These are phyloP conservation scores for Autographa gamma DNA, from an alignment of 2,888 invertebrate species.

Conservation along the genomic window DNA sequence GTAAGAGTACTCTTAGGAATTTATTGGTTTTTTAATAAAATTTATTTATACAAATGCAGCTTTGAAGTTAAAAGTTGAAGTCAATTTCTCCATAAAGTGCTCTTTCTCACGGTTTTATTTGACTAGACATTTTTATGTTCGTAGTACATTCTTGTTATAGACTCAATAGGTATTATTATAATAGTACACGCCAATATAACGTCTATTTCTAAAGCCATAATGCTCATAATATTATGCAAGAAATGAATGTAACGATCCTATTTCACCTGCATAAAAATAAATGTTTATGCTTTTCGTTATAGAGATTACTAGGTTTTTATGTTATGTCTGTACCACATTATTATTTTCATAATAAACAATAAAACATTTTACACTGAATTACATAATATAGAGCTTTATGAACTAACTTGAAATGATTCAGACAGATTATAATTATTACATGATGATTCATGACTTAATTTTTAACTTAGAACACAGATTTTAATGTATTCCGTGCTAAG, in stretches of 20 bases:
- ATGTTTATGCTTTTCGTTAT: slow-evolving; percentile 39
- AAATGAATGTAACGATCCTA: slow-evolving; percentile 16
- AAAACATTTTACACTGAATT: slow-evolving; percentile 17
- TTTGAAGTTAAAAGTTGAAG: neutral
- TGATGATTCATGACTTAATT: neutral
- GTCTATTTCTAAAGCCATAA: slow-evolving; percentile 11
- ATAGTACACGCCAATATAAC: slow-evolving; percentile 14
- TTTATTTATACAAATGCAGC: neutral
- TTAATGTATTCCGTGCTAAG: no score
- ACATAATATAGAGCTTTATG: neutral
- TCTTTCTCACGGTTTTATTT: slow-evolving; percentile 48
- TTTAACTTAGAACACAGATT: neutral
- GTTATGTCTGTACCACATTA: slow-evolving; percentile 23
- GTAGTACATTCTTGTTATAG: slow-evolving; percentile 22
- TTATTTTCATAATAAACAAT: slow-evolving; percentile 35
- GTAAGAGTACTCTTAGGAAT: no score
- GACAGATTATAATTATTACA: neutral
- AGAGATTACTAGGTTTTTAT: slow-evolving; percentile 49
- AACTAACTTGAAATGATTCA: neutral
- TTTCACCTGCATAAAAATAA: slow-evolving; percentile 26
- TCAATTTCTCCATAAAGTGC: slow-evolving; percentile 12
- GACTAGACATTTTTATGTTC: slow-evolving; percentile 34
- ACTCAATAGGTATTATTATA: slow-evolving; percentile 18
- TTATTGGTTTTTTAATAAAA: neutral
- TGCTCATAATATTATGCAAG: slow-evolving; percentile 18